Base-by-base conservation (phyloP, 2,888 invertebrate genomes). In the Himalopsyche tibetana region DNA sequence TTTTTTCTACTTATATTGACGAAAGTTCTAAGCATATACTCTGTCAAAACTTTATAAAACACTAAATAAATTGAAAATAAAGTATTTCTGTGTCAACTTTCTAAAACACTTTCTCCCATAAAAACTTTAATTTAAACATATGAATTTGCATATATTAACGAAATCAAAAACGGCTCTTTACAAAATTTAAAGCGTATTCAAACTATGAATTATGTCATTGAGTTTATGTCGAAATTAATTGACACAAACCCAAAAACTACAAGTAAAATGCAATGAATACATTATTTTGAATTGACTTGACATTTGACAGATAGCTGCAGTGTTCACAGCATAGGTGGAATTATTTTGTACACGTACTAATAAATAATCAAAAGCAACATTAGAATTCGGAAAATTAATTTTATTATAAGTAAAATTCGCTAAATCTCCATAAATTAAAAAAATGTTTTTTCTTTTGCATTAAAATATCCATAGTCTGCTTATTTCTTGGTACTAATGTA, bases 1-100 rank as follows among this genome's bases (percentile, higher is more conserved):
- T 92, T 51, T 0, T 80, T 42, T 63, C 63, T 0, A 63, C 11
- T 63, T 63, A n/a, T n/a, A 56, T 63, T 8, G 19, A 8, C 8
- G 9, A 63, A 4, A 63, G 63, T 63, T 19, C 19, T 19, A 63
- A 63, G 11, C 19, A 63, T 28, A 63, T 8, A 63, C 4, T 63
- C 4, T 3, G 3, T 51, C 15, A 8, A 12, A 45, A 9, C 45
- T 45, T 8, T 45, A 45, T 56, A 19, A 56, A 63, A 19, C n/a
- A 63, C 28, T 63, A 19, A 63, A n/a, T 19, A 4, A n/a, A 63
- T 19, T 19, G 2, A 19, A 19, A 63, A 56, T 56, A 56, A 56
- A n/a, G 56, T n/a, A 63, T 19, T 51, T 45, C 19, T 63, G n/a
- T 63, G 63, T 19, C 63, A 63, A 63, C 63, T 63, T 63, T 63